These are phyloP conservation scores for Bradypodion pumilum DNA, from an alignment of 2,797 vertebrate genomes.

Conservation along the genomic window DNA sequence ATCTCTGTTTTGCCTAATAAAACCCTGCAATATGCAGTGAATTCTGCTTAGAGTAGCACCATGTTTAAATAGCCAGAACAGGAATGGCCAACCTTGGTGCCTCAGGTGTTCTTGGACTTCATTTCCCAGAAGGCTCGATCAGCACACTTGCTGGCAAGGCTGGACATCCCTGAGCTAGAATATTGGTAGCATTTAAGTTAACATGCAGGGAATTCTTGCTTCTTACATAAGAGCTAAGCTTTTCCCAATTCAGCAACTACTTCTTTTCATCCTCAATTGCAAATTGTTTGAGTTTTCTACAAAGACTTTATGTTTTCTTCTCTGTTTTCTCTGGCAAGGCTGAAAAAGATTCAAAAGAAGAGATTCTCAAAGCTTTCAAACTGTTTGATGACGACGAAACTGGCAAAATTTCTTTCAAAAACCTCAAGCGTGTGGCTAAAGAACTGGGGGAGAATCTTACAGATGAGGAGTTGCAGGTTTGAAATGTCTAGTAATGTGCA, in stretches of 20 bases:
- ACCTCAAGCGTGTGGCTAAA: slow-evolving; percentile 91
- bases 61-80: neutral
- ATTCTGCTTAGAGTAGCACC: neutral
- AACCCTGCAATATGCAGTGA: neutral
- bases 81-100: too few relatives aligned
- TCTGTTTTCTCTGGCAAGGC: slow-evolving; percentile 77
- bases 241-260: neutral
- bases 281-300: neutral
- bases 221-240: neutral
- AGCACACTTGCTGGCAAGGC: too few relatives aligned
- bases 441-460: slow-evolving; percentile 94
- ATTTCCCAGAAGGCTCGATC: too few relatives aligned
- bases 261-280: neutral
- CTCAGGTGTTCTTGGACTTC: too few relatives aligned
- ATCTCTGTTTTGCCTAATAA: neutral
- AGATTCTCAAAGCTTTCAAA: slow-evolving; percentile 95
- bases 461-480: slow-evolving; percentile 93
- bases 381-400: slow-evolving; percentile 96
- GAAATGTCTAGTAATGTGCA: neutral
- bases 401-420: slow-evolving; percentile 93
- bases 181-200: neutral
- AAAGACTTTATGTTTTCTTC: neutral
- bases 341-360: slow-evolving; percentile 95
- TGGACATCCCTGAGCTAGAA: too few relatives aligned
- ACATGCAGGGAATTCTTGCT: neutral